Evolutionary conservation across 2,888 invertebrate species (phyloP), one percentile per base, ranked within the genome.

Genomic region (Sepioteuthis lessoniana): DNA sequence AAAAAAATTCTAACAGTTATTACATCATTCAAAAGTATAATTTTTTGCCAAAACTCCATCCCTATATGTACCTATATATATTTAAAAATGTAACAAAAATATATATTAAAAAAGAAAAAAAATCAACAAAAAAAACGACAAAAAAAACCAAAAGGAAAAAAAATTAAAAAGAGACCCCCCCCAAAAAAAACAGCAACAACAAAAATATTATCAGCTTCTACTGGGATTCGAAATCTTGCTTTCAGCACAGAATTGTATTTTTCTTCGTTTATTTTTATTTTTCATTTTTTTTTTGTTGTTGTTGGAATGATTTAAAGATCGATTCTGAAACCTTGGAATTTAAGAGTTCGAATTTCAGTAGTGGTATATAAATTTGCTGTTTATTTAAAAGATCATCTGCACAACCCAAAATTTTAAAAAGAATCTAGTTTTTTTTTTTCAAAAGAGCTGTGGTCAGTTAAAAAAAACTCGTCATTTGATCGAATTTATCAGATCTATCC

Each of bases 41-140:
- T 76, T 76, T 76, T 76, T 35, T n/a, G n/a, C 76, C n/a, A 76
- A 76, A 76, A 76, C n/a, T 76, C 76, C 76, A 76, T 76, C 76
- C 76, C 76, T n/a, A 76, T 8, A 76, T 76, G 16, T 76, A n/a
- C 16, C 35, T 8, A 76, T n/a, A 76, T n/a, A 76, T n/a, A 76
- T 76, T 76, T 76, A 76, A 76, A 76, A 31, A 76, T n/a, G 28
- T 60, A 5, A 60, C 13, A 60, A 60, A 60, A 60, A 28, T 28
- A 19, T 4, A 55, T 21, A 55, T 42, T 42, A 25, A 25, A 55
- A 55, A 55, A 55, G 4, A 21, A 7, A 55, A 31, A 31, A 76
- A 76, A 31, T 8, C 31, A n/a, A 76, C n/a, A 76, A 76, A 76
- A 76, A n/a, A 21, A 28, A 55, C 1, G 25, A 55, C 42, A 21